Base-by-base conservation (phyloP, 1,140 invertebrate species). In the Lepidostoma basale region DNA sequence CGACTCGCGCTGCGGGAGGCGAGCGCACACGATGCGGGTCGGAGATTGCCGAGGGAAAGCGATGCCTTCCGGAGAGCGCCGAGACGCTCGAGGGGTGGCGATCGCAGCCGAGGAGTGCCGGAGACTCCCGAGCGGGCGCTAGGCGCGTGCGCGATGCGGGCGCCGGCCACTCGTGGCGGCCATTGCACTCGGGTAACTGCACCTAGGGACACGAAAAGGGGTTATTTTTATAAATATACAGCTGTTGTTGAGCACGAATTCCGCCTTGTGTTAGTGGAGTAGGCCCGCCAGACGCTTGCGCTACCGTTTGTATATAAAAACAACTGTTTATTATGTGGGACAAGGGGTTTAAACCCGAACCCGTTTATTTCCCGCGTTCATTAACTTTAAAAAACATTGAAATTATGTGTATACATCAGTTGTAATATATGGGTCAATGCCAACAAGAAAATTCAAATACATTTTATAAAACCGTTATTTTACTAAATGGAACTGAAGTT, bases 111-210 rank as follows among this genome's bases (percentile, higher is more conserved):
- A 18, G 30, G 22, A 42, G 28, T 16, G 33, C 20, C 42, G 44
- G 33, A 39, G 5, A 20, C 14, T 14, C 16, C 28, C 66, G 56
- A 23, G 9, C 3, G 47, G 45, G 39, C 25, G 65, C 47, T 39
- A 26, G 8, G 45, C 18, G 68, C 49, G 60, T 40, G 62, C 58
- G 67, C 47, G 42, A 10, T 23, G 10, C 18, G 58, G 26, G 45
- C 20, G 64, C 45, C 54, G 36, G 36, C 56, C 69, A 18, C 62
- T 30, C 44, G 30, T 45, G 49, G 25, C 64, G 47, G 49, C 58
- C 68, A 64, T 58, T 54, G 58, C 47, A 44, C 49, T 33, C 45
- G 49, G 56, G 6, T 45, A n/a, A 36, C 66, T 72, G 70, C 70
- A 68, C 52, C 62, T 47, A 63, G 16, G 25, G 33, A 49, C 60